These are phyloP conservation scores for Zalophus californianus DNA, from an alignment of 2,797 vertebrate species.

Conservation along the genomic window DNA sequence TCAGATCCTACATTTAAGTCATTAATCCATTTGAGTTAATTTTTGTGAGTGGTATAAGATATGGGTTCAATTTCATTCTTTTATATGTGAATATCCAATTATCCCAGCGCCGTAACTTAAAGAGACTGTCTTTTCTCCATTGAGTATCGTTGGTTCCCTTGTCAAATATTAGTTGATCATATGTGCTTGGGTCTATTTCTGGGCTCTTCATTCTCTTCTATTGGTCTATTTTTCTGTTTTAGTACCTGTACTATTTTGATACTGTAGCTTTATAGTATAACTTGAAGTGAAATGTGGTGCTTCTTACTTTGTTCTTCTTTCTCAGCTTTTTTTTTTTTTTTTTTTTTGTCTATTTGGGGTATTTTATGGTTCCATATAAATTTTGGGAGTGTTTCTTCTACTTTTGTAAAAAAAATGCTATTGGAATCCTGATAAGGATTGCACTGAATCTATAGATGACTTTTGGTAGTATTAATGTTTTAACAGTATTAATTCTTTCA, in stretches of 20 bases:
- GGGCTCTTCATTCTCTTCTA: not conserved
- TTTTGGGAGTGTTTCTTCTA: not conserved
- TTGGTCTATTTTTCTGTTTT: not conserved
- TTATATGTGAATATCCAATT: not conserved
- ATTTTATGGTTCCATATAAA: not conserved
- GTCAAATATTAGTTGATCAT: not conserved
- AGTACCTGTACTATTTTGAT: not conserved
- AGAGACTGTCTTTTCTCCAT: not conserved
- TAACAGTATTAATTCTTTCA: not conserved
- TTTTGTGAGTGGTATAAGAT: not conserved
- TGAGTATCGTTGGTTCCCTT: not conserved
- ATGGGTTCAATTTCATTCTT: not conserved
- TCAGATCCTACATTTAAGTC: not conserved
- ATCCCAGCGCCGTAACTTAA: not conserved
- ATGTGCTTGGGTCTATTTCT: not conserved
- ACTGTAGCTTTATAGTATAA: not conserved
- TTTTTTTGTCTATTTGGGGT: not conserved
- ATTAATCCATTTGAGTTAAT: not conserved
- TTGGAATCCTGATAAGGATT: not conserved
- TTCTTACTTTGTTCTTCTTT: not conserved
- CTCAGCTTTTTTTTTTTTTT: not conserved
- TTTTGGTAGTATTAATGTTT: not conserved
- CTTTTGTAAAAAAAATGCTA: not conserved
- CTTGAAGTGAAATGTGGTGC: not conserved
- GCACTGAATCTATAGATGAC: not conserved